Percentiles rank a stretch among this genome's conserved stretches.
Conservation (phyloP, 2,888 invertebrate species). For the Eretmocerus hayati region DNA sequence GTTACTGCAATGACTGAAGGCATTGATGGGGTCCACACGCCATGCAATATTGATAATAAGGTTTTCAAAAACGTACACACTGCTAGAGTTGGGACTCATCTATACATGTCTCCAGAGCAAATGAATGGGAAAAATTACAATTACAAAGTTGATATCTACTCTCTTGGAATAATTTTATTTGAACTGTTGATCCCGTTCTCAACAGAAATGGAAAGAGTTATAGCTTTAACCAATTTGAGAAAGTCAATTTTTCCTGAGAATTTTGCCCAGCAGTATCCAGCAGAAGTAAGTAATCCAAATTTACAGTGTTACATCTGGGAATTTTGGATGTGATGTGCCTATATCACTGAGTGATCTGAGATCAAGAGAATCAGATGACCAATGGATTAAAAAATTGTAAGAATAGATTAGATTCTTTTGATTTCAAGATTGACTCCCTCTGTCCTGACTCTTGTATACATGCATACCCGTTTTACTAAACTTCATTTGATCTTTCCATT, state of each 20-base stretch:
- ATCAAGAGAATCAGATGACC: too few relatives aligned
- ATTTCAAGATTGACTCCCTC: too few relatives aligned
- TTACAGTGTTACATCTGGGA: too few relatives aligned
- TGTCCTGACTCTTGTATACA: too few relatives aligned
- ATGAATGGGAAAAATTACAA: conserved; percentile 66
- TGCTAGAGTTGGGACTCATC: conserved; percentile 72
- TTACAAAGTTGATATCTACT: conserved; percentile 92
- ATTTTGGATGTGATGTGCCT: too few relatives aligned
- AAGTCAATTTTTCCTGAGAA: conserved; percentile 61
- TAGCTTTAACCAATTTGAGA: conserved; percentile 59
- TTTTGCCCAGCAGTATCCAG: conserved; percentile 59
- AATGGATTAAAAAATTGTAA: too few relatives aligned
- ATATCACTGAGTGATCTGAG: too few relatives aligned
- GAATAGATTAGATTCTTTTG: too few relatives aligned
- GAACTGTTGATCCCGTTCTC: conserved; percentile 84
- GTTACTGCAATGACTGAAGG: conserved; percentile 77
- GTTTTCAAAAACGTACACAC: conserved; percentile 45
- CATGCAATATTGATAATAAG: conserved; percentile 32
- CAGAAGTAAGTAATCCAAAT: conserved; percentile 65
- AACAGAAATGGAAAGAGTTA: conserved; percentile 84
- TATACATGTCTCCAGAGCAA: conserved; percentile 99
- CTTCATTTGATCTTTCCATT: too few relatives aligned
- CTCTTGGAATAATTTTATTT: conserved; percentile 87
- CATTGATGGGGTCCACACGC: conserved; percentile 35
- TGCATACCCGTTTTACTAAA: too few relatives aligned